Conservation (phyloP, 2,113 vertebrate species). For the Brevimyrus niger region DNA sequence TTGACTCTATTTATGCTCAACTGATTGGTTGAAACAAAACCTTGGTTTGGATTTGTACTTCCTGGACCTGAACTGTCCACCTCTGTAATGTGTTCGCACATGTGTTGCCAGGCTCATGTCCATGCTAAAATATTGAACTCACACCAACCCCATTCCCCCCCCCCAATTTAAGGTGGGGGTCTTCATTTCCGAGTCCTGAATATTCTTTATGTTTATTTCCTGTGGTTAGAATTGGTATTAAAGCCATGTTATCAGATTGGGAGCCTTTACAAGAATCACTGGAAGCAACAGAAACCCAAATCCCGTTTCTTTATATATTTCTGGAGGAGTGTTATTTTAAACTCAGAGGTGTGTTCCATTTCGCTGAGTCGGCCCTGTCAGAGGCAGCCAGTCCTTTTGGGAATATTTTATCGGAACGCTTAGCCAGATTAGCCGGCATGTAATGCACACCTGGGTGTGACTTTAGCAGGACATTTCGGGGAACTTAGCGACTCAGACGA, state of each 20-base stretch:
- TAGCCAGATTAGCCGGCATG: constrained; percentile 1
- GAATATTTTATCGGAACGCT: not conserved
- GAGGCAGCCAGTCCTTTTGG: not conserved
- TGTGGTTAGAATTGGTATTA: not conserved
- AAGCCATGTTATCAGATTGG: not conserved
- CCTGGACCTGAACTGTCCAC: no score
- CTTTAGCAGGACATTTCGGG: constrained; percentile 1
- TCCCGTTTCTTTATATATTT: not conserved
- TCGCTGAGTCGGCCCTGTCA: not conserved
- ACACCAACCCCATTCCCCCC: not conserved
- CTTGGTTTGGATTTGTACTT: no score
- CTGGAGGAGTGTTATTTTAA: not conserved
- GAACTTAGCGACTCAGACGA: constrained; percentile 27
- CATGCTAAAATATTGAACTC: not conserved
- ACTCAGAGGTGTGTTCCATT: not conserved
- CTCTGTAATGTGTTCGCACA: not conserved
- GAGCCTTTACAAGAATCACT: not conserved
- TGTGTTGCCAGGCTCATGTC: not conserved
- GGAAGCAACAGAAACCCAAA: not conserved
- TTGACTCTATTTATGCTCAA: not conserved
- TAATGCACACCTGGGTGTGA: constrained; percentile 19
- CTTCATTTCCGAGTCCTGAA: not conserved
- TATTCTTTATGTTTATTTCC: not conserved
- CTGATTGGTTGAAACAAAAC: not conserved
- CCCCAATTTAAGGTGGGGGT: not conserved